Percentiles rank a stretch among this genome's conserved stretches.
These are phyloP conservation scores for Brienomyrus longianalis DNA, from an alignment of 2,113 vertebrate genomes.

Conservation along the genomic window DNA sequence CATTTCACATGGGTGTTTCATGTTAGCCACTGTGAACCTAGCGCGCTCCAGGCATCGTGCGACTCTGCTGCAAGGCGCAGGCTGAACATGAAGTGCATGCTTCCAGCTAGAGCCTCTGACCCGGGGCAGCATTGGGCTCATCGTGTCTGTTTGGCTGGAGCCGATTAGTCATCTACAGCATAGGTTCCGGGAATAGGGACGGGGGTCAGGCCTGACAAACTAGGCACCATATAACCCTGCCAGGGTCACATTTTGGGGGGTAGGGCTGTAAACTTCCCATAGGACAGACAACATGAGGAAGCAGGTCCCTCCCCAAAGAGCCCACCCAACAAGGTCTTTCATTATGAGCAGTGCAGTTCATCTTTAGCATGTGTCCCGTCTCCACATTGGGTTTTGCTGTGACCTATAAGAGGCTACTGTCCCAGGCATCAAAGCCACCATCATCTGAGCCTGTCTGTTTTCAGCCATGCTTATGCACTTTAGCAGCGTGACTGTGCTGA, in stretches of 20 bases:
- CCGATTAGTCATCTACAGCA: neutral
- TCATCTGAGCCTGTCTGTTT: neutral
- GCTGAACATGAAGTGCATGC: neutral
- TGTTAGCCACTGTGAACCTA: neutral
- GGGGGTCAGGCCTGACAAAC: neutral
- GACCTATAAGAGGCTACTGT: neutral
- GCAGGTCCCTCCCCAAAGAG: neutral
- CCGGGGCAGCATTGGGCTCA: neutral
- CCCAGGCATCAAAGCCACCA: neutral
- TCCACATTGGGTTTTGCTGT: neutral
- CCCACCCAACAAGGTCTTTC: neutral
- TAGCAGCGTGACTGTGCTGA: neutral
- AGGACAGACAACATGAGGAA: neutral
- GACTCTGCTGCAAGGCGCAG: neutral
- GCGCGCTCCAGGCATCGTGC: neutral
- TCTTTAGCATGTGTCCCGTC: neutral
- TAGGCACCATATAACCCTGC: neutral
- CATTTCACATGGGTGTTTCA: too few relatives aligned
- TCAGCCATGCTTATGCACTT: neutral
- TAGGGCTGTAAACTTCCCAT: neutral
- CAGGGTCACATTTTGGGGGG: neutral
- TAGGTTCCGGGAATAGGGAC: neutral
- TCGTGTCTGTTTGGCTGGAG: neutral
- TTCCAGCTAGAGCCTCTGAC: neutral
- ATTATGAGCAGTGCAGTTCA: neutral